Evolutionary conservation across 2,797 vertebrate species (phyloP), one percentile per base, ranked within the genome.

Genomic region (Carduelis carduelis): DNA sequence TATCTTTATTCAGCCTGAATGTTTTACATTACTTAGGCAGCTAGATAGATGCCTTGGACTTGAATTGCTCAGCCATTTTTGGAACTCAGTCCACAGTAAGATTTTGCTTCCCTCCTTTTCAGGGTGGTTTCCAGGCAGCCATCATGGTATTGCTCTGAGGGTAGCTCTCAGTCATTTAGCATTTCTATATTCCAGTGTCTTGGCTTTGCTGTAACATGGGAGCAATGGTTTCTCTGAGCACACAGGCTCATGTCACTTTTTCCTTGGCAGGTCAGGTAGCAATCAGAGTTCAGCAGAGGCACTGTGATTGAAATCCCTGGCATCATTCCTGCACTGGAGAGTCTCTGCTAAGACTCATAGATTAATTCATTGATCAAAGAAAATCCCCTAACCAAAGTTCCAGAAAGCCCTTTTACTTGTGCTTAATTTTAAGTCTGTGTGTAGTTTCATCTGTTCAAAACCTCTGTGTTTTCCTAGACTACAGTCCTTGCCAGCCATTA

Each of bases 301-400:
- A 24, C 64, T 12, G 61, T 53, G 85, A 87, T 37, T 94, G 95
- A 81, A 90, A 94, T 59, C 65, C 17, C 57, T 44, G 59, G 61
- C 63, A 76, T 69, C 52, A 56, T 57, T 66, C 53, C 1, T 70
- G 49, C 43, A 53, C 2, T 22, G 17, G 21, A 83, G 46, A 1
- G 14, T 76, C 83, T 83, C 83, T 94, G 89, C 80, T 94, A n/a
- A 81, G 63, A 82, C n/a, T 41, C 83, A 90, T 52, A 47, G 50
- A 56, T 55, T 47, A 34, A 71, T 34, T 76, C 90, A 93, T 90
- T 88, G 90, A 94, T 95, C 91, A 95, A 93, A 93, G 65, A 1
- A 2, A 84, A 64, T 27, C 10, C 52, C 27, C 17, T 14, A 59
- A 43, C 28, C 20, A 26, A 66, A 82, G 52, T 30, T 91, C 47